These are phyloP conservation scores for Cryptus armator DNA, from an alignment of 2,888 invertebrate genomes.

Conservation along the genomic window DNA sequence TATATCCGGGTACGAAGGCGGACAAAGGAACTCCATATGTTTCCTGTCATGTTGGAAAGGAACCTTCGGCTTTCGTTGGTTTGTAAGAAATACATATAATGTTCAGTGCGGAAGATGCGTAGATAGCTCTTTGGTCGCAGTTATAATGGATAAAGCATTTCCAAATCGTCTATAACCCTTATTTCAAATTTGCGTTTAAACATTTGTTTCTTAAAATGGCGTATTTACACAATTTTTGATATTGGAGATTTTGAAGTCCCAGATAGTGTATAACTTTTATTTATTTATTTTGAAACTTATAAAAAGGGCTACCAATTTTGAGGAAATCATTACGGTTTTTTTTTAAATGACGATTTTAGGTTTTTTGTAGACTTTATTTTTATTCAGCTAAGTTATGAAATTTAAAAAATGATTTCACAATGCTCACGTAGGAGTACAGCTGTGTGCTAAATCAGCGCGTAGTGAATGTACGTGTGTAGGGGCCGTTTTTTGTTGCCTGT, in stretches of 20 bases:
- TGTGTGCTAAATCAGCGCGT: constrained; percentile 39
- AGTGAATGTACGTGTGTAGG: constrained; percentile 14
- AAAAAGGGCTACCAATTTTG: too few species aligned
- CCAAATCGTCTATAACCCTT: not conserved
- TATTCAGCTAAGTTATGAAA: not conserved
- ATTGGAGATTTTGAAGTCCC: too few species aligned
- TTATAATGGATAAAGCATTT: not conserved
- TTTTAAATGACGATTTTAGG: not conserved
- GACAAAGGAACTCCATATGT: constrained; percentile 52
- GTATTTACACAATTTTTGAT: not conserved
- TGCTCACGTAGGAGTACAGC: not conserved
- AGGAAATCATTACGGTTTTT: not conserved
- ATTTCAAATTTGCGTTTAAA: not conserved
- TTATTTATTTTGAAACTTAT: too few species aligned
- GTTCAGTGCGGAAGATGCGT: constrained; percentile 5
- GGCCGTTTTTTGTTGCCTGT: constrained; percentile 32
- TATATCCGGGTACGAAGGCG: constrained; percentile 46
- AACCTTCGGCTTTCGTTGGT: constrained; percentile 18
- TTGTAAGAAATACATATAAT: constrained; percentile 20
- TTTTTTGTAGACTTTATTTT: not conserved
- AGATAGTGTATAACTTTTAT: too few species aligned
- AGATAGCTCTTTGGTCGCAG: not conserved
- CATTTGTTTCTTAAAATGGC: not conserved
- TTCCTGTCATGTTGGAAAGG: constrained; percentile 38
- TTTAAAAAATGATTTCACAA: constrained; percentile 15